Evolutionary conservation across 1,140 invertebrate genomes (phyloP).

Genomic region (Papilio aristodemus): DNA sequence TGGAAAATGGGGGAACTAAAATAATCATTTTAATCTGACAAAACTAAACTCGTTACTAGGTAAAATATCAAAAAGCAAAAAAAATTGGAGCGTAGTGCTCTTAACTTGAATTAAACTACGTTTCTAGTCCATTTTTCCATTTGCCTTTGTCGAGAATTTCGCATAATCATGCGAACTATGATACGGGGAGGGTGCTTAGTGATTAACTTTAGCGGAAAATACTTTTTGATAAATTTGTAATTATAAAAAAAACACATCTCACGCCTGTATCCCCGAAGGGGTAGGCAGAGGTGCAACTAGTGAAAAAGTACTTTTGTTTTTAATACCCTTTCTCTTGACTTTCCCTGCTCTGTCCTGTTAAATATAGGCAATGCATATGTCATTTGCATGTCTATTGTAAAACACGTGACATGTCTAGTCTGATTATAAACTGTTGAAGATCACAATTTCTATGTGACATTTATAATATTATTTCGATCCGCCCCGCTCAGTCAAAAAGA

Average conservation of each 20-base stretch:
- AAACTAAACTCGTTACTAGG: neutral
- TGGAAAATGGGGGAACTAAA: too few species aligned
- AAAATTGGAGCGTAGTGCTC: neutral
- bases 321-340: too few species aligned
- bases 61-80: neutral
- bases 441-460: too few species aligned
- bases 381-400: too few species aligned
- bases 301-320: too few species aligned
- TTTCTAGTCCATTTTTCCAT: constrained; percentile 13
- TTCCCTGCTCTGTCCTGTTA: too few species aligned
- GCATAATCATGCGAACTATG: constrained; percentile 15
- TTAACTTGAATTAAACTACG: constrained; percentile 3
- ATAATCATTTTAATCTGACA: neutral
- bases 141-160: constrained; percentile 10
- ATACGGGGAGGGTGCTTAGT: neutral
- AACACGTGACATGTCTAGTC: too few species aligned
- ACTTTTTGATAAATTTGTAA: neutral
- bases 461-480: too few species aligned
- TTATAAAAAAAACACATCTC: neutral
- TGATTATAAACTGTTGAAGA: too few species aligned
- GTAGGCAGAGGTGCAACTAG: too few species aligned
- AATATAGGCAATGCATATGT: too few species aligned
- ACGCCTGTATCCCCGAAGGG: too few species aligned
- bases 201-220: neutral
- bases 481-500: neutral